Base-by-base conservation (phyloP, 2,113 vertebrate species). In the Gymnogyps californianus region DNA sequence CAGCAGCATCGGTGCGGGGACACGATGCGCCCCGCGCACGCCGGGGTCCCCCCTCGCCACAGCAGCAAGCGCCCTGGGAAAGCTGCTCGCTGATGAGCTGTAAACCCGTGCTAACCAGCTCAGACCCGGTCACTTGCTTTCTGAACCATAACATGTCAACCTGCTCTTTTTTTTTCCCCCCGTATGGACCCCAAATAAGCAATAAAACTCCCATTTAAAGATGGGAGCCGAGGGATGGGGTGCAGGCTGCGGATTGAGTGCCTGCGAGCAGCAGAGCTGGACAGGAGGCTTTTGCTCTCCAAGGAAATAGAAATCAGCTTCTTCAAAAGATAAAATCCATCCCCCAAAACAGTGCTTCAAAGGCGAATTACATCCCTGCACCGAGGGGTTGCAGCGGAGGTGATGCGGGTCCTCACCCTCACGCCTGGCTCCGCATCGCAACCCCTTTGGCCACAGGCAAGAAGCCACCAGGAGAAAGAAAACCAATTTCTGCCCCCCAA, bases 11-110 rank as follows among this genome's bases (percentile, higher is more conserved):
- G 0, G 31, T 4, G 44, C 2, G 16, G 78, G 77, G 70, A 66
- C 75, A 57, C 2, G 0, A 20, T 9, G 57, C 15, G 13, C 76
- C 67, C 36, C 1, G 1, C 6, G 1, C 32, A 25, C 2, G 0
- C 31, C 4, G 2, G 17, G 69, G 57, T 28, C 14, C n/a, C 62
- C 44, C 44, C 58, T 62, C 26, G 2, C 44, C 59, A 10, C 4
- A 4, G n/a, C 42, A 31, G 32, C 34, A 11, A 59, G n/a, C 18
- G 8, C n/a, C 11, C 11, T 2, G 10, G 75, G 57, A 76, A 57
- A 85, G 46, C 42, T 32, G 47, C 76, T 86, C 44, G 7, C 34
- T 2, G 13, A 16, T 0, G 9, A 61, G 77, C 57, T n/a, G 59
- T 6, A 47, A 91, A 24, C 49, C n/a, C 69, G 3, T 5, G n/a